Base-by-base conservation (phyloP, 2,113 vertebrate genomes). In the Falco punctatus region DNA sequence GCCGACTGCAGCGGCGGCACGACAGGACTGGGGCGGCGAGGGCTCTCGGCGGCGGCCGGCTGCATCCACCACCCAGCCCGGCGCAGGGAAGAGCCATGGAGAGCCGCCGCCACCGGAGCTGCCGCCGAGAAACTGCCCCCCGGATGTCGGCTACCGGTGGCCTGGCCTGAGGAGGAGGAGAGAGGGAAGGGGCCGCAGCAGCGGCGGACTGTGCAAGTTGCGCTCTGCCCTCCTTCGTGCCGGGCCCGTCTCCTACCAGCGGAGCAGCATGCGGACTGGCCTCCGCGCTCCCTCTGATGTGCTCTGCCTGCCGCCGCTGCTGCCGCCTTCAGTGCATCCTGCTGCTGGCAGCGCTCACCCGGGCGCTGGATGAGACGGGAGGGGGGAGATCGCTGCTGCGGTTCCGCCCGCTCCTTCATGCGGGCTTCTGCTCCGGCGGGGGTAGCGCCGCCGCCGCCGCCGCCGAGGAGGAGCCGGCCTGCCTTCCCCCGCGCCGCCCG, bases 191-290 rank as follows among this genome's bases (percentile, higher is more conserved):
- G 52, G 33, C 81, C 64, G 81, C 70, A 48, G 82, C 73, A 30
- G 74, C 81, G 35, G 79, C 81, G 81, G 79, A 80, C 93, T 30
- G 91, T 80, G 87, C 82, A 90, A 81, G 90, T 81, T 93, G 73
- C 90, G 19, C 77, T 72, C 42, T 90, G 61, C 33, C 86, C n/a
- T 58, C 78, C 62, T 86, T 81, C 88, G 38, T 61, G 44, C 5
- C 67, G 92, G 90, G 88, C 71, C 69, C 78, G 86, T 90, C 94
- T 90, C 72, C 84, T 84, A 23, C 69, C 90, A 87, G 74, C 93
- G 90, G 93, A 93, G 74, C 97, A 98, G 98, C 96, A 98, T 98
- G 97, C 93, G 96, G 96, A 97, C 86, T 82, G 94, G 97, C 96
- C 94, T 61, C 57, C 92, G 57, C 86, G 73, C 89, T 84, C 77